Base-by-base conservation (phyloP, 2,113 vertebrate species). In the Coracopsis vasa region DNA sequence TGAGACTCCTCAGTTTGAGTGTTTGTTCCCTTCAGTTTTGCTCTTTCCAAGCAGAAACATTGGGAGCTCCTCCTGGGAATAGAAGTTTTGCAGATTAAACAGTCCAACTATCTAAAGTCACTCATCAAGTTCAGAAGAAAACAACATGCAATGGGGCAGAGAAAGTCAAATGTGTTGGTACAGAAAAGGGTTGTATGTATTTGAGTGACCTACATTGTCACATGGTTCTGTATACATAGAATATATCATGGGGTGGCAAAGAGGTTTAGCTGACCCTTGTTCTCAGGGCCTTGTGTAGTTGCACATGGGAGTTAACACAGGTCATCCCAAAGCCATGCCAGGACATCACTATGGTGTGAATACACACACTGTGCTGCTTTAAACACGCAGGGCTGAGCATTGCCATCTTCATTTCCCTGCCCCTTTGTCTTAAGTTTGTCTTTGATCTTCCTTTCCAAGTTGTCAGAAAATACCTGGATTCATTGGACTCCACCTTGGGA, bases 401-500 rank as follows among this genome's bases (percentile, higher is more conserved):
- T 64, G 62, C 85, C 28, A 8, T 48, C 77, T 18, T 37, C 18
- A 51, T 78, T 62, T 31, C 45, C 47, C 87, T 73, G 58, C 72
- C 71, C 47, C 41, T 54, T 42, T 62, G 70, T 47, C 53, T 0
- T 9, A 6, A 23, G 25, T 31, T 62, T 80, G 60, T 3, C 90
- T 96, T 88, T 93, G 86, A 94, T 96, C 86, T 92, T 33, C 82
- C 50, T 74, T 74, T 67, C 80, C 87, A 39, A 69, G 65, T 51
- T 78, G n/a, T 48, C 37, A 62, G 72, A 56, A 61, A 51, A 16
- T 78, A 42, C 42, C 80, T 66, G 82, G 73, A n/a, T 85, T 85
- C 18, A 1, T 19, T 51, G 8, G 67, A 19, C 91, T 67, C 71
- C 61, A 45, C 77, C 29, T 45, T 51, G 17, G 92, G 53, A 35